These are phyloP conservation scores for Leptinotarsa texana DNA, from an alignment of 1,140 invertebrate genomes.

Conservation along the genomic window DNA sequence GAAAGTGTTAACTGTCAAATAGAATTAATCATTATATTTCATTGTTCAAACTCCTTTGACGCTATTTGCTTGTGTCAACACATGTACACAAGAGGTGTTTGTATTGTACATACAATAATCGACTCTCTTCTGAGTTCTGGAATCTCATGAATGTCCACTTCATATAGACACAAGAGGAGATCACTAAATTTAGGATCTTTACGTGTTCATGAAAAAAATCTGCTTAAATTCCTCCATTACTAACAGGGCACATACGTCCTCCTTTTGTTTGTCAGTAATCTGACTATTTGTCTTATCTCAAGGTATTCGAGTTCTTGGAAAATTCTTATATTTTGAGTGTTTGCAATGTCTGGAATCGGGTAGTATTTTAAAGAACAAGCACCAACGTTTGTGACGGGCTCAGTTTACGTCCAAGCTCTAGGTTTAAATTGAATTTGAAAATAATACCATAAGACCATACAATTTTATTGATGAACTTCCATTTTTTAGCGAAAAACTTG, in stretches of 20 bases:
- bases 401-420: no score
- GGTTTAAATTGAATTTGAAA: no score
- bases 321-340: no score
- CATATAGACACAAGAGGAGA: slow-evolving; percentile 30
- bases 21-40: slow-evolving; percentile 35
- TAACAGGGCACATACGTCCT: background rate
- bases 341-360: no score
- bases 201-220: background rate
- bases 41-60: slow-evolving; percentile 36
- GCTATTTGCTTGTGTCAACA: slow-evolving; percentile 32
- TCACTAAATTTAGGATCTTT: slow-evolving; percentile 1
- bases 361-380: no score
- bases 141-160: slow-evolving; percentile 38
- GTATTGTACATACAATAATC: slow-evolving; percentile 25
- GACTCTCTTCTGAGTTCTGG: slow-evolving; percentile 22
- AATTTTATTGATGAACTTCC: no score
- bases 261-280: background rate
- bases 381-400: no score
- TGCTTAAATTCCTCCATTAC: background rate
- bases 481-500: no score
- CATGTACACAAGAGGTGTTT: slow-evolving; percentile 33
- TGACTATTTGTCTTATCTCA: background rate
- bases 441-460: no score
- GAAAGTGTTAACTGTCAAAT: slow-evolving; percentile 39
- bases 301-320: no score